Percentiles rank a stretch among this genome's conserved stretches.
These are phyloP conservation scores for Acanthopagrus latus DNA, from an alignment of 2,797 vertebrate species.

Conservation along the genomic window DNA sequence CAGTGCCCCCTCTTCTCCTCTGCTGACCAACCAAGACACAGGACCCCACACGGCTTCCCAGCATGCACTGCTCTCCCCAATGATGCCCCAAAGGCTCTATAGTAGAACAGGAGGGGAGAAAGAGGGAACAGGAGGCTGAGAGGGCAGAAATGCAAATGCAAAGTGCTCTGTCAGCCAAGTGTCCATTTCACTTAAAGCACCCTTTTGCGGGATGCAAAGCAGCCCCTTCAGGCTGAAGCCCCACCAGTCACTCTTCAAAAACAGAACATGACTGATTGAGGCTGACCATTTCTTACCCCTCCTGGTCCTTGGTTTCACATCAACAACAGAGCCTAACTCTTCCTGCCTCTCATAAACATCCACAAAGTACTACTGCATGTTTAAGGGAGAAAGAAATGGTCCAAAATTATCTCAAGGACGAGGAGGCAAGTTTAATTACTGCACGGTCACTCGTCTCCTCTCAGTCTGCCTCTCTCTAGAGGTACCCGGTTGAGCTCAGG, in stretches of 20 bases:
- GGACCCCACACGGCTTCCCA: slow-evolving; percentile 68
- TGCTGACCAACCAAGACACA: slow-evolving; percentile 64
- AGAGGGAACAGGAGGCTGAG: slow-evolving; percentile 56
- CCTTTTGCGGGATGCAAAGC: slow-evolving; percentile 62
- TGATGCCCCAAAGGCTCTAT: slow-evolving; percentile 61
- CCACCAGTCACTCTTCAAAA: slow-evolving; percentile 36
- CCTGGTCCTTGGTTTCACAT: neutral
- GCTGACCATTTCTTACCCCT: slow-evolving; percentile 32
- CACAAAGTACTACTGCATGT: neutral
- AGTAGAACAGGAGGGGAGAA: slow-evolving; percentile 45
- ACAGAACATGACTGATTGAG: slow-evolving; percentile 38
- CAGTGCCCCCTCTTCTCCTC: slow-evolving; percentile 59
- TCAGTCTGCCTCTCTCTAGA: slow-evolving; percentile 53
- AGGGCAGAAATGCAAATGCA: slow-evolving; percentile 79
- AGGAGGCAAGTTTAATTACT: slow-evolving; percentile 44
- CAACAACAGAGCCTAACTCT: slow-evolving; percentile 1
- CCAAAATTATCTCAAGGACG: slow-evolving; percentile 64
- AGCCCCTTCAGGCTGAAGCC: slow-evolving; percentile 53
- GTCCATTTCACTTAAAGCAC: slow-evolving; percentile 70
- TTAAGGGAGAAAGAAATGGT: slow-evolving; percentile 18
- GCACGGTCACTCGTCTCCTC: slow-evolving; percentile 37
- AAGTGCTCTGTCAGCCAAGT: slow-evolving; percentile 66
- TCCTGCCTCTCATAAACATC: slow-evolving; percentile 7
- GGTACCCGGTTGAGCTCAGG: slow-evolving; percentile 55
- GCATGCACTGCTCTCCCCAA: slow-evolving; percentile 71